A percentile compares a stretch with the other conserved stretches of the same genome.
phyloP scores from a whole-genome alignment of 1,140 invertebrate species.

The Apis florea region DNA sequence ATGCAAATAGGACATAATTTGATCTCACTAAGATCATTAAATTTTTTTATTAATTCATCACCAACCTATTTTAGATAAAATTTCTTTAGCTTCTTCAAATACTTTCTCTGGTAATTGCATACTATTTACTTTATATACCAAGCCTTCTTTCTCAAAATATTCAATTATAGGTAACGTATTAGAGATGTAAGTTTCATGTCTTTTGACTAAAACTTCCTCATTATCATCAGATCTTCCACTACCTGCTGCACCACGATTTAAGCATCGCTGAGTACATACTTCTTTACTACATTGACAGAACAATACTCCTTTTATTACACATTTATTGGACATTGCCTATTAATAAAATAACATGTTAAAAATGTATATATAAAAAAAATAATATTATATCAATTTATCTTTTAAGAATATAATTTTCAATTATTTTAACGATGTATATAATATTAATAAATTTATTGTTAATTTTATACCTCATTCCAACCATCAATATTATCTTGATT shows the following conservation, averaged over 20 bases:
- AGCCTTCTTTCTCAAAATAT: conserved; percentile 86
- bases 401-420: background rate
- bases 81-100: conserved; percentile 82
- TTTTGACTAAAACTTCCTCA: conserved; percentile 92
- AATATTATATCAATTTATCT: background rate
- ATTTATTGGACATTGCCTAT: conserved; percentile 90
- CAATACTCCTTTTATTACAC: conserved; percentile 92
- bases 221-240: conserved; percentile 98
- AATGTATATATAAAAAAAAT: background rate
- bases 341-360: background rate
- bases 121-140: conserved; percentile 91
- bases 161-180: conserved; percentile 97
- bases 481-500: conserved; percentile 98
- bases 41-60: conserved; percentile 41
- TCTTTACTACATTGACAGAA: conserved; percentile 96
- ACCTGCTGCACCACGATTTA: conserved; percentile 91
- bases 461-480: conserved; percentile 85
- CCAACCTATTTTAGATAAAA: conserved; percentile 78
- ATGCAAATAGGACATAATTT: background rate
- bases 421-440: background rate
- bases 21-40: background rate
- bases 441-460: background rate
- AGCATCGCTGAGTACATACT: conserved; percentile 90
- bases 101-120: conserved; percentile 86
- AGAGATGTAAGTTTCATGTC: conserved; percentile 94